These are phyloP conservation scores for Oncorhynchus gorbuscha DNA, from an alignment of 2,113 vertebrate species.

Conservation along the genomic window DNA sequence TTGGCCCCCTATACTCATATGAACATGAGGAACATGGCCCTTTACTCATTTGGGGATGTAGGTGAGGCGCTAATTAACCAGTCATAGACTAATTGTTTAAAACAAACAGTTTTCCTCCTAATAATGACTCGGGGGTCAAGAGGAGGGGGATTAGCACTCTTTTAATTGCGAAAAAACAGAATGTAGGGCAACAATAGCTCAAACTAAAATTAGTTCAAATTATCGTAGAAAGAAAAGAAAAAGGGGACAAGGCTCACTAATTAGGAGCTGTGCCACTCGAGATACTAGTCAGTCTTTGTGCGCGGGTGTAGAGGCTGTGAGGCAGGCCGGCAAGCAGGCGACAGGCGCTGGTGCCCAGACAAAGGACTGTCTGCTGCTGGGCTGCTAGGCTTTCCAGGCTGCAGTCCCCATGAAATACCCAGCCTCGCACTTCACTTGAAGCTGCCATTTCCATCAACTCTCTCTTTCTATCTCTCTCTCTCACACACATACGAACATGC, in stretches of 20 bases:
- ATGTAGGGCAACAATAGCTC: constrained; percentile 41
- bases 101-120: constrained; percentile 61
- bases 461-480: constrained; percentile 6
- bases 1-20: constrained; percentile 53
- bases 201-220: constrained; percentile 47
- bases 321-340: constrained; percentile 75
- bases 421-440: constrained; percentile 24
- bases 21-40: background rate
- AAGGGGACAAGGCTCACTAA: constrained; percentile 41
- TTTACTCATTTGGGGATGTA: background rate
- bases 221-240: constrained; percentile 31
- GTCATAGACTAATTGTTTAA: constrained; percentile 48
- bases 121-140: constrained; percentile 50
- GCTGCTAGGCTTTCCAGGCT: constrained; percentile 41
- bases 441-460: constrained; percentile 16
- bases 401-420: constrained; percentile 32
- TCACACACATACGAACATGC: too few species aligned
- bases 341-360: constrained; percentile 77
- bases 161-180: constrained; percentile 62
- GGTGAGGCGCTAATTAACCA: constrained; percentile 37
- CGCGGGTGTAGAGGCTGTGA: constrained; percentile 61
- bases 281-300: constrained; percentile 46
- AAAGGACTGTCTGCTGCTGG: constrained; percentile 80
- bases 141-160: constrained; percentile 26
- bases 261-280: constrained; percentile 46